Conservation (phyloP, 2,888 invertebrate genomes). For the Agonopterix arenella region DNA sequence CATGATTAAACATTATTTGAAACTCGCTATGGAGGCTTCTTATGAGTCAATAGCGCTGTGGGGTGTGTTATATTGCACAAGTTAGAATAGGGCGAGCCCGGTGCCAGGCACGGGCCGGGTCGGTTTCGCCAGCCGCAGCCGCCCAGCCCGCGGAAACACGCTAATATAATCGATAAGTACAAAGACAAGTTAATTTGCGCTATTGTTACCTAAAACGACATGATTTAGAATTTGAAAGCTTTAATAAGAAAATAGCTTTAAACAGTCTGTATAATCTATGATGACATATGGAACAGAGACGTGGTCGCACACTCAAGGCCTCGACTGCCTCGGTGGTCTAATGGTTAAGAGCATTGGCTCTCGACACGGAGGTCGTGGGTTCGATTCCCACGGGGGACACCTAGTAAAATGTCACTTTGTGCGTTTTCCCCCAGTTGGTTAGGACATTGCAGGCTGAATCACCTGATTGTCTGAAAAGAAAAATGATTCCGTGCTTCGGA, state of each 20-base stretch:
- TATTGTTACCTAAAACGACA: constrained; percentile 8
- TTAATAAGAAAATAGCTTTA: neutral
- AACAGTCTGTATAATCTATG: too few species aligned
- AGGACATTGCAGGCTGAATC: too few species aligned
- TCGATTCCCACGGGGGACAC: too few species aligned
- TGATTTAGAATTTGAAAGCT: constrained; percentile 1
- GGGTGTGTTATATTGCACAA: constrained; percentile 60
- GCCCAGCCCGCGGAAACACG: constrained; percentile 49
- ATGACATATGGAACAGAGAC: too few species aligned
- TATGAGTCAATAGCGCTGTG: constrained; percentile 54
- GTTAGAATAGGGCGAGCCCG: constrained; percentile 36
- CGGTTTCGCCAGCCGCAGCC: constrained; percentile 35
- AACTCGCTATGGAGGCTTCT: constrained; percentile 54
- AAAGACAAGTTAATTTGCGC: constrained; percentile 42
- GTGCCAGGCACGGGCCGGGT: constrained; percentile 49
- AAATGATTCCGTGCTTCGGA: too few species aligned
- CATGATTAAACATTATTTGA: constrained; percentile 67
- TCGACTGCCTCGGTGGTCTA: too few species aligned
- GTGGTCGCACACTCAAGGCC: too few species aligned
- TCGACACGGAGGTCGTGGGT: too few species aligned
- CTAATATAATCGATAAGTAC: constrained; percentile 62
- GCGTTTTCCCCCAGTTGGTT: too few species aligned
- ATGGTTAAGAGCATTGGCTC: too few species aligned
- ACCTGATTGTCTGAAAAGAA: too few species aligned
- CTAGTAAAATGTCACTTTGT: too few species aligned